Evolutionary conservation across 2,888 invertebrate genomes (phyloP), one percentile per base, ranked within the genome.

Genomic region (Druceiella hillmani): DNA sequence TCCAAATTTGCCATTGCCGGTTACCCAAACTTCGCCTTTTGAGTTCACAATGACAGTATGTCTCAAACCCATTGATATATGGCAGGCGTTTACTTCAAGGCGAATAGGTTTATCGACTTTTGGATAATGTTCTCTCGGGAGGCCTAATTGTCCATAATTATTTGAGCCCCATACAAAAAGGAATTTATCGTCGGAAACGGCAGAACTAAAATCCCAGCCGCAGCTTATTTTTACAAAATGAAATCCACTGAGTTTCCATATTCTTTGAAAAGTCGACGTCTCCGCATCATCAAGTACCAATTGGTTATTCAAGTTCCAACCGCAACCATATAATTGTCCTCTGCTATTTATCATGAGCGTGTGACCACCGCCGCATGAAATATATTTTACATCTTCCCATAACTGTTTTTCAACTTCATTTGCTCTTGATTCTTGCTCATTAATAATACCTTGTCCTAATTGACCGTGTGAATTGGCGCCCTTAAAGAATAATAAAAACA

Each of bases 401-500:
- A 66, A 56, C 54, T 55, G 43, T 55, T 64, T 56, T 33, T 65
- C 51, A 2, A 75, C 60, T 51, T 60, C 59, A 31, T 64, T 64
- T 25, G 83, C 85, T 47, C 64, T 62, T 48, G 75, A 62, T 45
- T 79, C 74, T 63, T 84, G 78, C 55, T 88, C 88, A 48, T 75
- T 79, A 48, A 70, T 69, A 43, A 65, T 57, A 43, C 81, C 83
- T 53, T 83, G 70, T 45, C 85, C 85, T 44, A 89, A 68, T 61
- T 89, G 88, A 33, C 87, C 87, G 57, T 86, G 84, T 45, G 86
- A 86, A 64, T 89, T 89, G 40, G 88, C 86, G 54, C 88, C 88
- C 88, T 88, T 58, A 45, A 65, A 63, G 32, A 28, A 36, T 35
- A 25, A 17, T 16, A 14, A 16, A 34, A 9, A 5, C n/a, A n/a